Percentiles rank a stretch among this genome's conserved stretches.
phyloP scores from a whole-genome alignment of 2,888 invertebrate species.

The Agonopterix arenella region DNA sequence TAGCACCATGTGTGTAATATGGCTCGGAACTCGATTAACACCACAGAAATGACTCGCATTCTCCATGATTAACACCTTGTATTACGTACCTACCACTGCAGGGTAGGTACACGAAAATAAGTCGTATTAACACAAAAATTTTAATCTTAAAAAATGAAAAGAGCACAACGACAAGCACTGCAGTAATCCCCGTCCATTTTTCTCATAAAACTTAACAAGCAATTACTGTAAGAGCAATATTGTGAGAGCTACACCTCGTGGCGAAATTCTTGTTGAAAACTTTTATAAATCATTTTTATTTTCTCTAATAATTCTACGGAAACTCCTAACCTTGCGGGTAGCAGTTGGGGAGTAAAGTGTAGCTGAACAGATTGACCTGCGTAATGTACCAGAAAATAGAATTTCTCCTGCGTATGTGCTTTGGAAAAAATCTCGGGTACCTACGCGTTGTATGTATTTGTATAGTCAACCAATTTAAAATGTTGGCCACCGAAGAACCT shows the following conservation, averaged over 20 bases:
- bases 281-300: slow-evolving; percentile 9
- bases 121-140: too few species aligned
- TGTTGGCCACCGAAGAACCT: too few species aligned
- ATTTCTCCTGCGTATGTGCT: slow-evolving; percentile 39
- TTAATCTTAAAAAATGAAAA: slow-evolving; percentile 6
- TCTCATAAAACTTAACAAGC: background rate
- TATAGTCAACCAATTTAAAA: too few species aligned
- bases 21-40: too few species aligned
- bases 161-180: slow-evolving; percentile 6
- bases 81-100: too few species aligned
- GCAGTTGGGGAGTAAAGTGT: background rate
- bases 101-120: too few species aligned
- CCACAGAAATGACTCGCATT: too few species aligned
- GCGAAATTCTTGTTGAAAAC: slow-evolving; percentile 2
- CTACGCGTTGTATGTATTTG: too few species aligned
- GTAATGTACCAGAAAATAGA: slow-evolving; percentile 66
- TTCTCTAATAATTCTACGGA: slow-evolving; percentile 5
- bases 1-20: too few species aligned
- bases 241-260: background rate
- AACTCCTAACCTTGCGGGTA: background rate
- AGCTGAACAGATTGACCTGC: slow-evolving; percentile 39
- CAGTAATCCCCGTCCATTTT: too few species aligned
- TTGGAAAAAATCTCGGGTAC: too few species aligned
- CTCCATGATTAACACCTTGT: too few species aligned
- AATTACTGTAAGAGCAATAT: slow-evolving; percentile 3